Base-by-base conservation (phyloP, 2,888 invertebrate genomes). In the Panopea generosa region DNA sequence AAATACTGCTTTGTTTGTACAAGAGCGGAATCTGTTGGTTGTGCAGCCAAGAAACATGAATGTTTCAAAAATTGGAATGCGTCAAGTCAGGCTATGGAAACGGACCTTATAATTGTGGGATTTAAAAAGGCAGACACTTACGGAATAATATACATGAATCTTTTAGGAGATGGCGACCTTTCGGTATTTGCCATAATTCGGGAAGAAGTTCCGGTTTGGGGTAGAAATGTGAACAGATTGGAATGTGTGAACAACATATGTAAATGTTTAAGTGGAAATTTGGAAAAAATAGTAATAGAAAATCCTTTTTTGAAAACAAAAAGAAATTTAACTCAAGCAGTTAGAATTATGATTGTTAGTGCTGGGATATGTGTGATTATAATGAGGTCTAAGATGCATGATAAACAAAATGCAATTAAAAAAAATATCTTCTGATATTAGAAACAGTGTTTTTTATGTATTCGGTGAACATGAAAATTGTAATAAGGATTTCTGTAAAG, bases 11-110 rank as follows among this genome's bases (percentile, higher is more conserved):
- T 47, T 20, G 55, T 75, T 27, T 72, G 62, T 26, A 9, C 6
- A 3, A 16, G 20, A 45, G 45, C 45, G 3, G 20, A 45, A n/a
- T 45, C 45, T 18, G 45, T 45, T 45, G 45, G 33, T 4, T 7
- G 33, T 33, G 33, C 4, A 45, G 16, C n/a, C 45, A 45, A 16
- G 16, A 45, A 6, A 4, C 45, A 81, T 65, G 40, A 57, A 11
- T 80, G 75, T 45, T 83, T 59, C 40, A 67, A 66, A 59, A 83
- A 79, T 55, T 80, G 83, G 79, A 29, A 57, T 18, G 53, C 56
- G 3, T 47, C 40, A 7, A 67, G 68, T 24, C 82, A 80, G 47
- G 33, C 72, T 6, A 82, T 72, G 75, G 74, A 77, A 53, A 14
- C 47, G 2, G 73, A 80, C 62, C 69, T 77, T n/a, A 80, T 76